These are phyloP conservation scores for Andricus grossulariae DNA, from an alignment of 1,140 invertebrate species.

Conservation along the genomic window DNA sequence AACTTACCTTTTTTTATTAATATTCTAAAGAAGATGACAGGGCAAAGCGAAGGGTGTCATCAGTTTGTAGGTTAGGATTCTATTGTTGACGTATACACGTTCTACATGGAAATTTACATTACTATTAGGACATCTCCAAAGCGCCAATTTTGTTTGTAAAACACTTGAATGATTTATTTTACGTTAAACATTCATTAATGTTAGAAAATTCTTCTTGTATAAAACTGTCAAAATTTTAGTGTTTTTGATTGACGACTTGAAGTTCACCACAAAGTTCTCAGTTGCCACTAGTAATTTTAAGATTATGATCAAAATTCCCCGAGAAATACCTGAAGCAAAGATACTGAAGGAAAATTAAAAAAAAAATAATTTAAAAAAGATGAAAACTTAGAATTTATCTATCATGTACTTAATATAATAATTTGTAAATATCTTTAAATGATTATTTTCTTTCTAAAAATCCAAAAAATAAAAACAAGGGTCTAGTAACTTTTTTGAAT, in stretches of 20 bases:
- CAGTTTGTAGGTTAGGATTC: not conserved
- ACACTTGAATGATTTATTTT: not conserved
- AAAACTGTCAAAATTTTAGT: not conserved
- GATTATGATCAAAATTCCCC: too few species aligned
- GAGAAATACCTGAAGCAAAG: too few species aligned
- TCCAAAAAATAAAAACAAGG: too few species aligned
- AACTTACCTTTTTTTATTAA: not conserved
- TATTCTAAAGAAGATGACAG: not conserved
- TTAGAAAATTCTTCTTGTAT: not conserved
- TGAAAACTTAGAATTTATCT: too few species aligned
- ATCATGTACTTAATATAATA: too few species aligned
- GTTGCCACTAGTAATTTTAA: too few species aligned
- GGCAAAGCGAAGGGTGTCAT: not conserved
- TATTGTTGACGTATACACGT: conserved; percentile 11
- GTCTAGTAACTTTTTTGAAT: too few species aligned
- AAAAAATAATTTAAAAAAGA: too few species aligned
- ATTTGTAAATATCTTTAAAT: too few species aligned
- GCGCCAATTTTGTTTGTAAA: not conserved
- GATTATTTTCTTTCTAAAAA: too few species aligned
- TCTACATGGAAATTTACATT: not conserved
- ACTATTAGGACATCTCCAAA: not conserved
- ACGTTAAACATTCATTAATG: not conserved
- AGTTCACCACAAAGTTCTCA: too few species aligned
- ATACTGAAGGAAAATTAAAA: too few species aligned
- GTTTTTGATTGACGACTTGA: not conserved